phyloP scores from a whole-genome alignment of 2,888 invertebrate species.

The Megastigmus dorsalis region DNA sequence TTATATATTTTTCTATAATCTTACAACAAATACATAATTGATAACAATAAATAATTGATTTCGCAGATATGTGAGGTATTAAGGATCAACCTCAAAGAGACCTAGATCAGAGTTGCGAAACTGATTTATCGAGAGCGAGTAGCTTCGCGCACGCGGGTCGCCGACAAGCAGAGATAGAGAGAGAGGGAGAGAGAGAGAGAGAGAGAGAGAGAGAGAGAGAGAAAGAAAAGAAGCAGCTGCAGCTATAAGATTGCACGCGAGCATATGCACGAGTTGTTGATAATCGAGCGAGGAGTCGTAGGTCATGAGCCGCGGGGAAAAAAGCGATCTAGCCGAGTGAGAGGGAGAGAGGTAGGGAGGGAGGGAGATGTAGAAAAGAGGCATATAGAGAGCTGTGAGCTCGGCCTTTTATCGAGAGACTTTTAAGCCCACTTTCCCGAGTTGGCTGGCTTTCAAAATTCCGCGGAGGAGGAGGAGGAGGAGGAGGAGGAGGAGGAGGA shows the following conservation, averaged over 20 bases:
- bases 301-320: not conserved
- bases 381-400: conserved; percentile 48
- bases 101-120: not conserved
- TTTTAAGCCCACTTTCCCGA: conserved; percentile 73
- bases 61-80: too few species aligned
- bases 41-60: too few species aligned
- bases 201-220: too few species aligned
- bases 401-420: conserved; percentile 72
- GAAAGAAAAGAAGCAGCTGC: conserved; percentile 1
- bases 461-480: conserved; percentile 59
- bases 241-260: not conserved
- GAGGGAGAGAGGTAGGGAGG: not conserved
- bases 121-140: not conserved
- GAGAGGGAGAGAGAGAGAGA: too few species aligned
- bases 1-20: too few species aligned
- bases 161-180: too few species aligned
- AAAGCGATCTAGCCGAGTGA: too few species aligned
- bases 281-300: conserved; percentile 33
- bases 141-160: too few species aligned
- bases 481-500: conserved; percentile 29
- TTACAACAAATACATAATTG: too few species aligned
- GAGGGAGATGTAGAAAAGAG: conserved; percentile 7
- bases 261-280: conserved; percentile 26
- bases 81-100: too few species aligned
- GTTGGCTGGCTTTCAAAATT: conserved; percentile 74